phyloP scores from a whole-genome alignment of 2,888 invertebrate genomes.

The Xestia sexstrigata region DNA sequence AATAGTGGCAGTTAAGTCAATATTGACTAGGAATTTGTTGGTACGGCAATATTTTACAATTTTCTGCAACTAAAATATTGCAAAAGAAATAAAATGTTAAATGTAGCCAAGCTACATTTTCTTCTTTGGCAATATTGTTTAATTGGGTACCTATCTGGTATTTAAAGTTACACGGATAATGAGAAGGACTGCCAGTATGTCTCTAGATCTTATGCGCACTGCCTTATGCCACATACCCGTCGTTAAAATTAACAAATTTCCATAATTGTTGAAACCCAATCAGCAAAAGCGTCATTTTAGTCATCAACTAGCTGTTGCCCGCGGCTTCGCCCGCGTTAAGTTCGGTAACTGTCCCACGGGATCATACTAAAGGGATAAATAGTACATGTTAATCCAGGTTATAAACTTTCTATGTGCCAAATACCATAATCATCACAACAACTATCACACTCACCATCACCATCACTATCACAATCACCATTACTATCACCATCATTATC shows the following conservation, averaged over 20 bases:
- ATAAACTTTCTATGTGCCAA: too few species aligned
- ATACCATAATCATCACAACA: too few species aligned
- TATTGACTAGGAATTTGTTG: slow-evolving; percentile 43
- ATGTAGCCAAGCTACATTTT: not conserved
- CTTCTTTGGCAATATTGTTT: not conserved
- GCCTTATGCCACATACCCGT: too few species aligned
- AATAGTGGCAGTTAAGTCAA: slow-evolving; percentile 48
- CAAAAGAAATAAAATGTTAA: not conserved
- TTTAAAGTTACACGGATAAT: not conserved
- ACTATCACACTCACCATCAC: too few species aligned
- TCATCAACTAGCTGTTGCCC: too few species aligned
- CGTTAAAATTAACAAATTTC: not conserved
- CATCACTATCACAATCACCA: too few species aligned
- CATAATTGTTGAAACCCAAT: not conserved
- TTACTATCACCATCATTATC: too few species aligned
- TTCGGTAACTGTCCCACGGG: too few species aligned
- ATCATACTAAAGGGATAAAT: too few species aligned
- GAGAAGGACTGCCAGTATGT: not conserved
- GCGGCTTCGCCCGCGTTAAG: too few species aligned
- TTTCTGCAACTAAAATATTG: not conserved
- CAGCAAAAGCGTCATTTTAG: slow-evolving; percentile 74
- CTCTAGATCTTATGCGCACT: not conserved
- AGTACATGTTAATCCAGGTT: too few species aligned
- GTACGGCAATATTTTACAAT: slow-evolving; percentile 13
- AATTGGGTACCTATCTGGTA: not conserved